A percentile compares a stretch with the other conserved stretches of the same genome.
Evolutionary conservation across 2,888 invertebrate genomes (phyloP).

Genomic region (Hemicrepidius hirtus): DNA sequence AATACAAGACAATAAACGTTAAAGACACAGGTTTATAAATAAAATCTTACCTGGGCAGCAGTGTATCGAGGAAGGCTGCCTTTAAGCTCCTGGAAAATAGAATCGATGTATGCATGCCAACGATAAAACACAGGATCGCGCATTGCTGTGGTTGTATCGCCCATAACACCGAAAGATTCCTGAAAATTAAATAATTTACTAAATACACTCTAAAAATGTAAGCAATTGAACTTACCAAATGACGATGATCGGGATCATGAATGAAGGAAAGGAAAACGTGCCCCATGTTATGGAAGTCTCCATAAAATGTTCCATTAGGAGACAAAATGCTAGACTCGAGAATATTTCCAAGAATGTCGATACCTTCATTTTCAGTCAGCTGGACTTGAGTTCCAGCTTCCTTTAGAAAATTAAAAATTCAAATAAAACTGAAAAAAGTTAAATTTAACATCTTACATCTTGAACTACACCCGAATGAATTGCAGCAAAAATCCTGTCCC

Average conservation of each 20-base stretch:
- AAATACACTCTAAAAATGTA: too few species aligned
- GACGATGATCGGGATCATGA: constrained; percentile 87
- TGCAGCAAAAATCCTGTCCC: constrained; percentile 82
- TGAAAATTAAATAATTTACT: too few species aligned
- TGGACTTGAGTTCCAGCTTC: constrained; percentile 72
- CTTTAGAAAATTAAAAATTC: constrained; percentile 40
- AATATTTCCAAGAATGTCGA: constrained; percentile 86
- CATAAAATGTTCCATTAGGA: constrained; percentile 82
- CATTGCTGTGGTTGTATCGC: constrained; percentile 90
- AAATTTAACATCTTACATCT: constrained; percentile 71
- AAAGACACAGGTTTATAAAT: too few species aligned
- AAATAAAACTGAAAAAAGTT: neutral
- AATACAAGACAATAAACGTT: too few species aligned
- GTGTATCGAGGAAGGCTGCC: constrained; percentile 80
- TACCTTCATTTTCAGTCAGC: constrained; percentile 81
- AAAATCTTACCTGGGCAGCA: constrained; percentile 73
- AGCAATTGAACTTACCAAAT: constrained; percentile 79
- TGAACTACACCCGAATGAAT: constrained; percentile 79
- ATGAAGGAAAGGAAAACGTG: constrained; percentile 87
- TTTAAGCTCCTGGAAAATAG: constrained; percentile 86
- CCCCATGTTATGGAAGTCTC: constrained; percentile 88
- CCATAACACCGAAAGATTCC: constrained; percentile 89
- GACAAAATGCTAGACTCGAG: constrained; percentile 84
- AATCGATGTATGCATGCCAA: constrained; percentile 88
- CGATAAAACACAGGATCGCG: constrained; percentile 90